Evolutionary conservation across 2,888 invertebrate genomes (phyloP), one percentile per base, ranked within the genome.

Genomic region (Tridacna crocea): DNA sequence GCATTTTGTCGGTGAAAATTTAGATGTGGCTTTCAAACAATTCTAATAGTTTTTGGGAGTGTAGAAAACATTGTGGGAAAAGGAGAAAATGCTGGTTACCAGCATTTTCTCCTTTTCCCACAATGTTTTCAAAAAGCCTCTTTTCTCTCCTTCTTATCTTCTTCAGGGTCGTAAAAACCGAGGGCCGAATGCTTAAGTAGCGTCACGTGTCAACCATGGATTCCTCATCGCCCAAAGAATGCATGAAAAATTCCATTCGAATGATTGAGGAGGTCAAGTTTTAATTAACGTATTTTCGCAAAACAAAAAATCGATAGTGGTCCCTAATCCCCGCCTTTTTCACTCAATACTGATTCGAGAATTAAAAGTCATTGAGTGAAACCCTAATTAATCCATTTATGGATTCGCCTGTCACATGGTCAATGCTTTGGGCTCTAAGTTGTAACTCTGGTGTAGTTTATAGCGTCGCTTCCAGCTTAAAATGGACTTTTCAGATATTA

Each of bases 221-320:
- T 24, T 51, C 70, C 70, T 70, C 51, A 70, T 70, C 24, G 51
- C 51, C 70, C 70, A 48, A 70, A 70, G 70, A 70, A 70, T 70
- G 70, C 70, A 70, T 36, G n/a, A n/a, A n/a, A 51, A 48, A 70
- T 70, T 47, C 70, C 70, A 51, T 70, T 70, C 70, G 22, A 51
- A 70, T 70, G 70, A 70, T 70, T 70, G 70, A 70, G n/a, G 70
- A 70, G 70, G 11, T 12, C 15, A 51, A 22, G 70, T 47, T 51
- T 70, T 70, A 70, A 70, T 70, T 70, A 70, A 70, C 70, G 47
- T 26, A 47, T 70, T 70, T 70, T 24, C 26, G 26, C 48, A 24
- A 46, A 70, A n/a, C n/a, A n/a, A 51, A 70, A 70, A 70, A 51
- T 70, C 70, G 26, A 70, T 70, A 15, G 4, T 26, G 70, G 70